Evolutionary conservation across 2,113 vertebrate species (phyloP), one percentile per base, ranked within the genome.

Genomic region (Loxodonta africana): DNA sequence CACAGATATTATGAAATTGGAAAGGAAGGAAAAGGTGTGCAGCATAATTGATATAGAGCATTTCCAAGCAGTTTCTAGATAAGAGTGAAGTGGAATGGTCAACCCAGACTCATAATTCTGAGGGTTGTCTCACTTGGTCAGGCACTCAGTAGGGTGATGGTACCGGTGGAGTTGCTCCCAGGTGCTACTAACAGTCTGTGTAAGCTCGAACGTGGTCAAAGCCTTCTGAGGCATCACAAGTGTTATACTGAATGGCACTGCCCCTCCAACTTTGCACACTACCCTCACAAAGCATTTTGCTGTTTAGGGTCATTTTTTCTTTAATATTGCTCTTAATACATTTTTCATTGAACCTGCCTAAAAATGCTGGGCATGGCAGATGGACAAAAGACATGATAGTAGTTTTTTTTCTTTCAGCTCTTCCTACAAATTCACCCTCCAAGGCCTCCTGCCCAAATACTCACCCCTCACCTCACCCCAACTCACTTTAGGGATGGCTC

Each of bases 331-430:
- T 76, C 25, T 81, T 60, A 2, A 62, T 90, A 46, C 37, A 86
- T 10, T 83, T 82, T 90, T 41, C 26, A 20, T 46, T 86, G 88
- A 95, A 51, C 23, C 0, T 81, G 30, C 17, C 26, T 93, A 83
- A 93, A 90, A 91, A 76, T 77, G 11, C 46, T 88, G 6, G 8
- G 17, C n/a, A 8, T 93, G 78, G 60, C 67, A 77, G 21, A 26
- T 51, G 25, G 37, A 51, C 67, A 67, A 82, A 67, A 82, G 17
- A 41, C 26, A 20, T 20, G 33, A 9, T 65, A 33, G 12, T 81
- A 67, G 18, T 2, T 9, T 73, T 67, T 95, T 82, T 67, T 46
- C 87, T 78, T 95, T 30, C 63, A 65, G 41, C 26, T 92, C 28
- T 44, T 84, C 26, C 44, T 3, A n/a, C 8, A 89, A 53, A 93